A percentile compares a stretch with the other conserved stretches of the same genome.
Evolutionary conservation across 2,888 invertebrate species (phyloP).

Genomic region (Chironomus tentans): DNA sequence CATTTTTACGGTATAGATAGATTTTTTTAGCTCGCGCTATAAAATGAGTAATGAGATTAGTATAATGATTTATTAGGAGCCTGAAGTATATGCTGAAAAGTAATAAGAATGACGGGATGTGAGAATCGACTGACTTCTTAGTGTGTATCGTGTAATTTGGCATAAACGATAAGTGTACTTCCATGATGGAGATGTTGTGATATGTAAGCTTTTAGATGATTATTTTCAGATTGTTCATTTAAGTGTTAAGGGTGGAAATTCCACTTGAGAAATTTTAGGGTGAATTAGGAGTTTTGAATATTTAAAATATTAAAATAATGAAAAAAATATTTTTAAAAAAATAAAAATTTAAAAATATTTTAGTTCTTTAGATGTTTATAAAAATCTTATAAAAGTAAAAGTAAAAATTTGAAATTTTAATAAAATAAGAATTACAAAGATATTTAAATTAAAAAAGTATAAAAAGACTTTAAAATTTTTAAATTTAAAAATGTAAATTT

Average conservation of each 20-base stretch:
- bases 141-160: neutral
- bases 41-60: conserved; percentile 27
- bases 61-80: conserved; percentile 24
- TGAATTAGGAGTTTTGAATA: too few relatives aligned
- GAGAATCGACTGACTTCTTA: neutral
- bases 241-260: conserved; percentile 6
- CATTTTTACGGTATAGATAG: conserved; percentile 12
- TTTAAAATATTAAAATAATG: too few relatives aligned
- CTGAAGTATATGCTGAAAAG: neutral
- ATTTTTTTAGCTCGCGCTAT: conserved; percentile 9
- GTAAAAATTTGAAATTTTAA: too few relatives aligned
- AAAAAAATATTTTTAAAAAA: too few relatives aligned
- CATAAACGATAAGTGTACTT: neutral
- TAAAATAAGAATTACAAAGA: too few relatives aligned
- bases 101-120: neutral
- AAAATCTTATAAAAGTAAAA: too few relatives aligned
- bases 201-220: neutral
- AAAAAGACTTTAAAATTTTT: too few relatives aligned
- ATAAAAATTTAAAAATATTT: too few relatives aligned
- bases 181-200: neutral
- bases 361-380: too few relatives aligned
- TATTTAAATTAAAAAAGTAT: too few relatives aligned
- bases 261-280: too few relatives aligned
- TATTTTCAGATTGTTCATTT: conserved; percentile 18
- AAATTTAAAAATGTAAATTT: too few relatives aligned